Conservation (phyloP, 2,797 vertebrate species). For the Poecilia velifera region DNA sequence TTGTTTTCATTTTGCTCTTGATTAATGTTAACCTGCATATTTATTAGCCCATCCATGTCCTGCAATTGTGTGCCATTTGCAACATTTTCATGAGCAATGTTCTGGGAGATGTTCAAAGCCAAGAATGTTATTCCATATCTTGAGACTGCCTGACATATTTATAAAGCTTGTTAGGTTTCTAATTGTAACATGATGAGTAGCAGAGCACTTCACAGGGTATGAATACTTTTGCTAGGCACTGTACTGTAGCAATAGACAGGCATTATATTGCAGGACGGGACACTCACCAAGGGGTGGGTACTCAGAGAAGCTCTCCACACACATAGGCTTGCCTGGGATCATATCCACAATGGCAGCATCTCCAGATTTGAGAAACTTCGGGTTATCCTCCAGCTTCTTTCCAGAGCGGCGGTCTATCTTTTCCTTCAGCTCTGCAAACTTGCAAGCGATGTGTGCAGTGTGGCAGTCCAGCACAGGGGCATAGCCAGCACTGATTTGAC, state of each 20-base stretch:
- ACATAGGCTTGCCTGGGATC: conserved; percentile 94
- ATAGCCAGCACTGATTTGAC: conserved; percentile 93
- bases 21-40: neutral
- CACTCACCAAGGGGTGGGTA: conserved; percentile 92
- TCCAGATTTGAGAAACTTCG: conserved; percentile 91
- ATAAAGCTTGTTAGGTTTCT: neutral
- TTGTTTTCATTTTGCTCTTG: neutral
- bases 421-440: conserved; percentile 93
- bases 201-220: neutral
- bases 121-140: neutral
- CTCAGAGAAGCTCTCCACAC: conserved; percentile 95
- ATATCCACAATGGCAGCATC: conserved; percentile 95
- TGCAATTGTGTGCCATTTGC: neutral
- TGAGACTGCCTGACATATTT: neutral
- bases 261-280: neutral
- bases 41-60: neutral
- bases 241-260: neutral
- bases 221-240: neutral
- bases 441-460: conserved; percentile 92
- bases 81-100: neutral
- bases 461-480: conserved; percentile 95
- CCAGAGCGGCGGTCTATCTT: conserved; percentile 94
- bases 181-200: neutral
- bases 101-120: neutral
- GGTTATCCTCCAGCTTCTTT: conserved; percentile 94